A percentile compares a stretch with the other conserved stretches of the same genome.
phyloP scores from a whole-genome alignment of 2,888 invertebrate species.

The Meganola albula region DNA sequence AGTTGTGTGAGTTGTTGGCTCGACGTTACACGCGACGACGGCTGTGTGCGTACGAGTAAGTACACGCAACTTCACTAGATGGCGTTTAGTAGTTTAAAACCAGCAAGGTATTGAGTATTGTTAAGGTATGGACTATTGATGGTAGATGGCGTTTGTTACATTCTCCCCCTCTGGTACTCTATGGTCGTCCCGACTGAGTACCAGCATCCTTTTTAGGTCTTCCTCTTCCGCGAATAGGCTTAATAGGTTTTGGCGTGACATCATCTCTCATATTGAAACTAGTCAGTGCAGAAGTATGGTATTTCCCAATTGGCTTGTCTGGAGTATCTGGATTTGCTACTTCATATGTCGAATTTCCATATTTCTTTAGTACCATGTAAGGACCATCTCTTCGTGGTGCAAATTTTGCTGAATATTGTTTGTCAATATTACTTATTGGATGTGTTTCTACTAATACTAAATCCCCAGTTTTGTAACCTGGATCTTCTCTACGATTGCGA shows the following conservation, averaged over 20 bases:
- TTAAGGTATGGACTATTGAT: too few species aligned
- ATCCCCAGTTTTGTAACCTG: conserved; percentile 1
- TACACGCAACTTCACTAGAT: too few species aligned
- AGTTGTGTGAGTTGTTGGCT: too few species aligned
- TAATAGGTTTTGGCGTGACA: background rate
- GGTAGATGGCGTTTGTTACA: too few species aligned
- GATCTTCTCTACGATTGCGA: conserved; percentile 3
- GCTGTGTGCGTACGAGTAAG: too few species aligned
- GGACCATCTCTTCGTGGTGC: conserved; percentile 5
- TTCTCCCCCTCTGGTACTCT: conserved; percentile 8
- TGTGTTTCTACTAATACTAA: conserved; percentile 1
- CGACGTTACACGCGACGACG: too few species aligned
- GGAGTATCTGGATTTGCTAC: conserved; percentile 1
- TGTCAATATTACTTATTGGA: conserved; percentile 1
- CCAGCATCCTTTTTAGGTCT: conserved; percentile 1
- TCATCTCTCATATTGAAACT: conserved; percentile 5
- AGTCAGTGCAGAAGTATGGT: conserved; percentile 7
- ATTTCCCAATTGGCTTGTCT: conserved; percentile 3
- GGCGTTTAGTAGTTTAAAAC: too few species aligned
- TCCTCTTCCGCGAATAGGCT: conserved; percentile 1
- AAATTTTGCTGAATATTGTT: conserved; percentile 2
- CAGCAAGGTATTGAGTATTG: too few species aligned
- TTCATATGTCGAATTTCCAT: conserved; percentile 4
- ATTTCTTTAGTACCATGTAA: conserved; percentile 1
- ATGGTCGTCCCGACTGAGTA: conserved; percentile 5